Evolutionary conservation across 2,113 vertebrate genomes (phyloP), one percentile per base, ranked within the genome.

Genomic region (Heloderma charlesbogerti): DNA sequence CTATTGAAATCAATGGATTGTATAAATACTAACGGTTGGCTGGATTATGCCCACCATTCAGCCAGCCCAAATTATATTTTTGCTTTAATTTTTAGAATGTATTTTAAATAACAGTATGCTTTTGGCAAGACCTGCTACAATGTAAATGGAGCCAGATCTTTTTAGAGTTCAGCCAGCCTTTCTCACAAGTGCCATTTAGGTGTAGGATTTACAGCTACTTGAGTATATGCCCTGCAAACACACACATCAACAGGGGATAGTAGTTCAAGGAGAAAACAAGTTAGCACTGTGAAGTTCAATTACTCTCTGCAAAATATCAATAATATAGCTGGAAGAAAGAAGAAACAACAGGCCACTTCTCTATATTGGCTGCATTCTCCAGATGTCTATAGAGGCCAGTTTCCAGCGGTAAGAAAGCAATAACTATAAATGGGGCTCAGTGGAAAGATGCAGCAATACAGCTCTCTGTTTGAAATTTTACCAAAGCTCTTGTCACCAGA

Each of bases 281-380:
- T 95, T 93, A 93, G 94, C 94, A 88, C 94, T 91, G 91, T 95
- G 96, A 97, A 97, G 96, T 97, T 97, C 96, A 98, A 93, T 97
- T 97, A 96, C 92, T 97, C 95, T 95, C 92, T 93, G 96, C 95
- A 97, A 90, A 97, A 97, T 96, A 96, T 96, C 97, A 97, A 96
- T 97, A 97, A 97, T 97, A 97, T 97, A 97, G 96, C 94, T 94
- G 97, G 97, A 98, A 97, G 95, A 96, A 97, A 96, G 93, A 75
- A 93, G 94, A 96, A 98, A 96, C 96, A 98, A 96, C 96, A 98
- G 97, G 96, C 95, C 94, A 95, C 96, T 98, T 98, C 97, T 60
- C 97, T 97, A 96, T 98, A 98, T 97, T 97, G 97, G 97, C 97
- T 98, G 97, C 94, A 96, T 98, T 98, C 98, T 98, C 97, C 96